Evolutionary conservation across 2,888 invertebrate genomes (phyloP).

Genomic region (Cheilosia impressa): DNA sequence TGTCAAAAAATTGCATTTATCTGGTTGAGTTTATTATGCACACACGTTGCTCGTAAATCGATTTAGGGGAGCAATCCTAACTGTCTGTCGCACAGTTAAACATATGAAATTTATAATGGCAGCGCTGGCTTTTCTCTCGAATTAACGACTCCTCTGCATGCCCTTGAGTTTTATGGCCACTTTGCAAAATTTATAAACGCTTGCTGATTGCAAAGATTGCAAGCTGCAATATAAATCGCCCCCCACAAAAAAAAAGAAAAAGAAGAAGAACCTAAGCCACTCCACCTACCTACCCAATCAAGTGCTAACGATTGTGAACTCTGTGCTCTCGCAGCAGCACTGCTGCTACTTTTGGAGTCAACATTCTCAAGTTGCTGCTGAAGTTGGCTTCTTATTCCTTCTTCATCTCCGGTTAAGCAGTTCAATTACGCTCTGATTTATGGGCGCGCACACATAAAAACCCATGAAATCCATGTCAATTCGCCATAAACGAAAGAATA

Average conservation of each 20-base stretch:
- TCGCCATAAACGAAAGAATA: conserved; percentile 28
- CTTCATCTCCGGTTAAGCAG: conserved; percentile 44
- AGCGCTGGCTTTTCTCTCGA: neutral
- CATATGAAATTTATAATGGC: conserved; percentile 18
- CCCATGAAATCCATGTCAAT: conserved; percentile 50
- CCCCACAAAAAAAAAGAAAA: neutral
- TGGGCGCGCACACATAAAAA: conserved; percentile 45
- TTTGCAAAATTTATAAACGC: conserved; percentile 32
- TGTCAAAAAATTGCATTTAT: too few relatives aligned
- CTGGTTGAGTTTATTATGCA: neutral
- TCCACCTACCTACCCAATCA: conserved; percentile 18
- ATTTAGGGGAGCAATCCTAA: neutral
- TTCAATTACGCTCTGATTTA: conserved; percentile 66
- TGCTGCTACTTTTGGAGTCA: conserved; percentile 46
- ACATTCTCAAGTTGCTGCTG: conserved; percentile 47
- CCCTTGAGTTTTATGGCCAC: conserved; percentile 35
- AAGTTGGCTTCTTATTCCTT: conserved; percentile 50
- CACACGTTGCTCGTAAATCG: neutral
- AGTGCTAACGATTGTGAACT: conserved; percentile 47
- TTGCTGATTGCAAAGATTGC: conserved; percentile 29
- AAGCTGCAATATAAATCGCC: conserved; percentile 9
- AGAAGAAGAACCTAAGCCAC: neutral
- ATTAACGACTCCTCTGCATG: conserved; percentile 25
- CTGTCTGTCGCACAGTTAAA: neutral
- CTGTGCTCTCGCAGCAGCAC: conserved; percentile 20